Evolutionary conservation across 2,888 invertebrate species (phyloP), one percentile per base, ranked within the genome.

Genomic region (Corbicula japonica): DNA sequence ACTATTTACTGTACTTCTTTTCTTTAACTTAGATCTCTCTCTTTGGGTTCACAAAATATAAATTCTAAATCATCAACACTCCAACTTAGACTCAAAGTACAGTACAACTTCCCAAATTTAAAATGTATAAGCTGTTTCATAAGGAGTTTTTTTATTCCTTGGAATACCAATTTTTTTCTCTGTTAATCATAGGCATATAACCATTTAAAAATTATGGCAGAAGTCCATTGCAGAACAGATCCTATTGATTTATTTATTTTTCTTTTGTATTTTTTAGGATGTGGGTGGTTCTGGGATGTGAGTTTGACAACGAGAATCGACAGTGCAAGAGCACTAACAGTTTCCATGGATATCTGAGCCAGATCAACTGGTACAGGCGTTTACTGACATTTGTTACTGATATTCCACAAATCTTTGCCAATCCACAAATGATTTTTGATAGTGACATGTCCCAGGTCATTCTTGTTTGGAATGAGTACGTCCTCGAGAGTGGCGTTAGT

Each of bases 321-420:
- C 65, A 66, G 28, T 76, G 82, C 26, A 65, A 58, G 8, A 76
- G 44, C 23, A 75, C 68, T 12, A 34, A 83, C 32, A 89, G 87
- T 26, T 91, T 90, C 72, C 79, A 83, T 54, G 90, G 91, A 6
- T 88, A 85, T 77, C 54, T 91, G 44, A 90, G 89, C 63, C 88
- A 88, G 74, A 72, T 90, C 18, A 86, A 87, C 56, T 73, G 87
- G 41, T 91, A 89, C 73, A 87, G 72, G 28, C 69, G 87, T 8
- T 71, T 50, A 15, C 76, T 91, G 3, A 35, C 69, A 21, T 89
- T 87, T 34, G 60, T 63, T 18, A 46, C 21, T 18, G 88, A 88
- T 44, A 83, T 88, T n/a, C 83, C 86, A 0, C 48, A 44, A 21
- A 60, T 73, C 5, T 71, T 54, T 26, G 56, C 23, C 2, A 41